Percentiles rank a stretch among this genome's conserved stretches.
Conservation (phyloP, 2,113 vertebrate genomes). For the Malurus alboscapulatus region DNA sequence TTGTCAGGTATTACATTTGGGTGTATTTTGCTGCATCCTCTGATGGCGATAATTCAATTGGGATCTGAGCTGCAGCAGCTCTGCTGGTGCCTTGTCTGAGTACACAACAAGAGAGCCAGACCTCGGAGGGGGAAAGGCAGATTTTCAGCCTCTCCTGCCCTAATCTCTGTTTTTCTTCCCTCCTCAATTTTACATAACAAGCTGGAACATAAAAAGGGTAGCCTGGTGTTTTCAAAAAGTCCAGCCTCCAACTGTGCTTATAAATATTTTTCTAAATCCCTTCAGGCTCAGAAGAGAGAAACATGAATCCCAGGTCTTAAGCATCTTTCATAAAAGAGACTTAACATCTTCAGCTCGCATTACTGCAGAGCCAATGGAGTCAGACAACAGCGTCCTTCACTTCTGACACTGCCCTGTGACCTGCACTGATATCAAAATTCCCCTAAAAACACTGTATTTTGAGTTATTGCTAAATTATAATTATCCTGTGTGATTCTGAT, state of each 20-base stretch:
- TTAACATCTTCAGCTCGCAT: not conserved
- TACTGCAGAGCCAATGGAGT: not conserved
- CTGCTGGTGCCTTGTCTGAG: not conserved
- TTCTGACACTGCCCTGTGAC: not conserved
- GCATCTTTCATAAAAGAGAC: conserved; percentile 12
- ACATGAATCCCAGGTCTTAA: not conserved
- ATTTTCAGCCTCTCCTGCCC: not conserved
- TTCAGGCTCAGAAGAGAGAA: not conserved
- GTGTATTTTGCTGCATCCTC: not conserved
- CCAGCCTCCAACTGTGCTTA: not conserved
- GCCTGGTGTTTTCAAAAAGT: not conserved
- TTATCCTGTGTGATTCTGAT: not conserved
- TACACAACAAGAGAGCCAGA: rapidly evolving
- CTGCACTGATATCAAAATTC: not conserved
- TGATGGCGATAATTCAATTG: not conserved
- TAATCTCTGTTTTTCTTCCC: not conserved
- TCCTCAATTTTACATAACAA: conserved; percentile 18
- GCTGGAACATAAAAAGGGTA: not conserved
- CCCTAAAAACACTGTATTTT: not conserved
- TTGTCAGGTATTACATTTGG: not conserved
- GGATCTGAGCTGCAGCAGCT: not conserved
- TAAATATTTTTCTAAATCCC: conserved; percentile 27
- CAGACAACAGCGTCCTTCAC: not conserved
- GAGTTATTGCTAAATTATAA: not conserved
- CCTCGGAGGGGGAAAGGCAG: not conserved